Base-by-base conservation (phyloP, 1,140 invertebrate species). In the Brachystomella parvula region DNA sequence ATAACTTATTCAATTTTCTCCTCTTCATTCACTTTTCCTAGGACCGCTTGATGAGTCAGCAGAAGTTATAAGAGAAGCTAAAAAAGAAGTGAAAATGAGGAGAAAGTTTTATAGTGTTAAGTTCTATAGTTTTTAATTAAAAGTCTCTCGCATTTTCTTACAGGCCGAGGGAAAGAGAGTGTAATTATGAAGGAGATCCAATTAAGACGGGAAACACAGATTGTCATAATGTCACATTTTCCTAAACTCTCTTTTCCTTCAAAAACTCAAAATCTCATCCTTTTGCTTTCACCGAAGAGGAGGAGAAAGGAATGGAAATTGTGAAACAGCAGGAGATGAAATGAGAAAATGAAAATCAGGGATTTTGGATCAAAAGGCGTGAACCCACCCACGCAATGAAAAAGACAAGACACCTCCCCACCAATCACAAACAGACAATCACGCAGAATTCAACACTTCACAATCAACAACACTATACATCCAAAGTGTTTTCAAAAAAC, bases 171-270 rank as follows among this genome's bases (percentile, higher is more conserved):
- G 47, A 9, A 26, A 58, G 67, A 47, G 24, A 63, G 30, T 47
- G 65, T 70, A 70, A 70, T 72, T 68, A 72, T 66, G 53, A 67
- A 56, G 47, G 66, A 24, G 61, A 63, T 67, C 71, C 67, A 72
- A 72, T 72, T 72, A 72, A 72, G 68, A 72, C 65, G 63, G 35
- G 70, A n/a, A 68, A 65, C 63, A 60, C 71, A 72, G 71, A 72
- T 72, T 72, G 71, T 72, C 71, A 72, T 72, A 72, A 72, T 72
- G 71, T 72, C 63, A 72, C 62, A 31, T 31, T 56, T 30, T 32
- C 47, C 47, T 47, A 32, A 12, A 49, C 62, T 63, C 53, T 49
- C n/a, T 56, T 56, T 24, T 17, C 17, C 6, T 9, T 29, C 3
- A 19, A 29, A 21, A 29, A 9, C 3, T 9, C 19, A 56, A 24